These are phyloP conservation scores for Xiphophorus maculatus DNA, from an alignment of 2,113 vertebrate genomes.

Conservation along the genomic window DNA sequence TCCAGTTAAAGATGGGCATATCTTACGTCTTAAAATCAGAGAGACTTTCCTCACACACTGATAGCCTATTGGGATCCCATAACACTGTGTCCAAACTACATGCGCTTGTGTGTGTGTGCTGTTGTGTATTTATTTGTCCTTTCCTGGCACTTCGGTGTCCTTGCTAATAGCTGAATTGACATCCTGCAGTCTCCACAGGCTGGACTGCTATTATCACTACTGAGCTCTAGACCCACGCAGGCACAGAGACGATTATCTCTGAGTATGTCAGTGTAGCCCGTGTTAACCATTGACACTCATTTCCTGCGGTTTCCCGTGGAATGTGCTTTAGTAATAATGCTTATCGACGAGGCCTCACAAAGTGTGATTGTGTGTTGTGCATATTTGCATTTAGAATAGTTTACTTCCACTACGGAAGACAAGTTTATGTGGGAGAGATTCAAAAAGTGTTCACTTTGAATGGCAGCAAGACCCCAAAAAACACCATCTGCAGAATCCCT, in stretches of 20 bases:
- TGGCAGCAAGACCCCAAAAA: conserved; percentile 29
- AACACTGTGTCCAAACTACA: conserved; percentile 7
- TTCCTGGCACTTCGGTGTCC: conserved; percentile 64
- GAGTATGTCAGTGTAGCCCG: conserved; percentile 54
- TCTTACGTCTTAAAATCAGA: conserved; percentile 22
- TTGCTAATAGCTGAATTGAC: conserved; percentile 72
- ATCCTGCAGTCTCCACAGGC: conserved; percentile 69
- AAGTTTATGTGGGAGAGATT: background rate
- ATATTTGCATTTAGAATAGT: conserved; percentile 26
- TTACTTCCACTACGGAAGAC: background rate
- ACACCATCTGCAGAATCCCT: conserved; percentile 15
- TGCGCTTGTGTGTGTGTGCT: conserved; percentile 16
- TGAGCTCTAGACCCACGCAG: conserved; percentile 36
- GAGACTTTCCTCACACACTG: conserved; percentile 33
- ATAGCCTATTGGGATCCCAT: conserved; percentile 38
- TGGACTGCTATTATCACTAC: conserved; percentile 70
- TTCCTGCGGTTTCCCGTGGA: conserved; percentile 70
- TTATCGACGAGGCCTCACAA: conserved; percentile 70
- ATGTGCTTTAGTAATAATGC: conserved; percentile 63
- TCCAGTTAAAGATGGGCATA: background rate
- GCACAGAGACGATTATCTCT: background rate
- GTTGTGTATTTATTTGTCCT: conserved; percentile 52
- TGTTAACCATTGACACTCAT: conserved; percentile 72
- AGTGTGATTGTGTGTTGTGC: conserved; percentile 33
- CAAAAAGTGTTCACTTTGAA: conserved; percentile 14